Base-by-base conservation (phyloP, 2,113 vertebrate species). In the Strigops habroptila region DNA sequence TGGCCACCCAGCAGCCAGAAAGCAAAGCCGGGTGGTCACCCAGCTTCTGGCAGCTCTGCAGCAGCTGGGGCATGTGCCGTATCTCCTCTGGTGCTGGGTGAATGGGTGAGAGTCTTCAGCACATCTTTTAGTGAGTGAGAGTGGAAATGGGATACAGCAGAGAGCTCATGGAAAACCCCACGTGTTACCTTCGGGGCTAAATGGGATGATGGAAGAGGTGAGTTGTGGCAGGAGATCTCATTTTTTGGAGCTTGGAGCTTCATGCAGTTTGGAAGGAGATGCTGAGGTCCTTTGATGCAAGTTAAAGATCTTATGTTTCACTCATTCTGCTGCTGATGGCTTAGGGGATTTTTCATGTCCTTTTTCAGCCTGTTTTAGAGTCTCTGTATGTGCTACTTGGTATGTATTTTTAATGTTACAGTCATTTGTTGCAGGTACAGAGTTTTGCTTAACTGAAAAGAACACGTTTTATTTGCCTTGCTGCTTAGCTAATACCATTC, bases 21-120 rank as follows among this genome's bases (percentile, higher is more conserved):
- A 25, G 25, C 65, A 71, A 19, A 88, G 35, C 41, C 0, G 3
- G 7, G 12, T 18, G 37, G 27, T 57, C 16, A 13, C 1, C 0
- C 3, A 10, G 41, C 68, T 55, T 43, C 63, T 52, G n/a, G 59
- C 35, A 64, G 57, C 39, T 41, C 59, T 75, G 44, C 53, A n/a
- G 77, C 13, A 76, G n/a, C 74, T 0, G 0, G 17, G 25, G 14
- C 19, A 31, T 3, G 2, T 35, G 44, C 57, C 0, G 1, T 23
- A 5, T 24, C 28, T 51, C 67, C 15, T 17, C 13, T 0, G 1
- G 22, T 49, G 60, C 44, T 28, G 51, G 14, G 23, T 53, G 83
- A 62, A 77, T 44, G 44, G 57, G 53, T 1, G 39, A 65, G 39
- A 55, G 27, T 17, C 68, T 88, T 31, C 41, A 39, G 67, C 27